phyloP scores from a whole-genome alignment of 1,140 invertebrate species.

The Sycophila sp. region DNA sequence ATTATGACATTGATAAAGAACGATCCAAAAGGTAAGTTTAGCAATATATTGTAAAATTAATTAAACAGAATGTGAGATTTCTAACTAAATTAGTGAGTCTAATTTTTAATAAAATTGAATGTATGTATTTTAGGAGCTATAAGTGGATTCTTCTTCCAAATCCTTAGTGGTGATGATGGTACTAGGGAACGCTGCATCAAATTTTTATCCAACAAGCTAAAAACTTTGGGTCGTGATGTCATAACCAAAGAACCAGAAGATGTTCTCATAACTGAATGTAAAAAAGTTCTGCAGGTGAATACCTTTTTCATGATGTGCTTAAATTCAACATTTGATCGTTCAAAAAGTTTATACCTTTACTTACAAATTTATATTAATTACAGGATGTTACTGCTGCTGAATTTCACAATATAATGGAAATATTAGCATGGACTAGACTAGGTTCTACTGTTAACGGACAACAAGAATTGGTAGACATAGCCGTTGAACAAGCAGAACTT shows the following conservation, averaged over 20 bases:
- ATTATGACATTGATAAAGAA: slow-evolving; percentile 73
- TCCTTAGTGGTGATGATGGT: slow-evolving; percentile 80
- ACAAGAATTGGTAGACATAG: slow-evolving; percentile 86
- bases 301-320: too few relatives aligned
- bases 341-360: slow-evolving; percentile 6
- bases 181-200: slow-evolving; percentile 89
- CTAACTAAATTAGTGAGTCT: background rate
- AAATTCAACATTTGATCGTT: background rate
- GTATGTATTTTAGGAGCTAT: slow-evolving; percentile 75
- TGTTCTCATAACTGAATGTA: slow-evolving; percentile 83
- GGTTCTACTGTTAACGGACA: slow-evolving; percentile 84
- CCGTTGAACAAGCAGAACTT: slow-evolving; percentile 84
- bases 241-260: slow-evolving; percentile 90
- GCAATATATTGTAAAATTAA: too few relatives aligned
- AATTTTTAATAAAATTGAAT: too few relatives aligned
- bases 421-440: slow-evolving; percentile 82
- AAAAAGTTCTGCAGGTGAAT: slow-evolving; percentile 85
- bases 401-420: slow-evolving; percentile 88
- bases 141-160: slow-evolving; percentile 87
- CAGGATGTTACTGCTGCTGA: slow-evolving; percentile 92
- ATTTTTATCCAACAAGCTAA: slow-evolving; percentile 86
- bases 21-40: slow-evolving; percentile 69
- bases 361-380: slow-evolving; percentile 37
- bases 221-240: slow-evolving; percentile 79
- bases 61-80: too few relatives aligned